These are phyloP conservation scores for Steinernema khuongi DNA, from an alignment of 1,140 invertebrate genomes.

Conservation along the genomic window DNA sequence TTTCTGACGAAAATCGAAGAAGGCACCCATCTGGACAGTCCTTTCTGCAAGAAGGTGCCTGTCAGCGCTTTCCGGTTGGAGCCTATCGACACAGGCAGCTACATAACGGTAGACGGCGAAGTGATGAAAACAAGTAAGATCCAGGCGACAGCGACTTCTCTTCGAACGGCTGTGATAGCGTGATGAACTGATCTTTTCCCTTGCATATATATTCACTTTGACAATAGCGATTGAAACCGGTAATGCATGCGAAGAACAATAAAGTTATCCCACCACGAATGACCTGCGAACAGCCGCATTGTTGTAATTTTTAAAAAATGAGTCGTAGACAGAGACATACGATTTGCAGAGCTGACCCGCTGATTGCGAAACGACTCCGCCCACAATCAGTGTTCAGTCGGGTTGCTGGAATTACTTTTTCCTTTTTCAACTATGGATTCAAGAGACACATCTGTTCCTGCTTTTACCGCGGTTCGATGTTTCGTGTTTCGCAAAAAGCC, in stretches of 20 bases:
- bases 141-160: constrained; percentile 14
- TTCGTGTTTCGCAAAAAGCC: too few relatives aligned
- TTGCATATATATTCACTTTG: too few relatives aligned
- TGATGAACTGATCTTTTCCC: too few relatives aligned
- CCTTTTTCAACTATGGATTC: too few relatives aligned
- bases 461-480: too few relatives aligned
- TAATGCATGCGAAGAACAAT: too few relatives aligned
- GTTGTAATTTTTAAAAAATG: not conserved
- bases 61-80: constrained; percentile 38
- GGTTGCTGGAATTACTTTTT: too few relatives aligned
- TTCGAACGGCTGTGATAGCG: constrained; percentile 13
- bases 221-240: too few relatives aligned
- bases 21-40: constrained; percentile 30
- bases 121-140: constrained; percentile 10
- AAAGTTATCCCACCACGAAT: not conserved
- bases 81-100: constrained; percentile 2
- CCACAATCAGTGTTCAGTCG: too few relatives aligned
- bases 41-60: constrained; percentile 26
- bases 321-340: not conserved
- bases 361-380: not conserved
- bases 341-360: not conserved
- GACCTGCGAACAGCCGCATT: not conserved
- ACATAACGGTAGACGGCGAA: constrained; percentile 1
- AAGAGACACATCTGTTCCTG: too few relatives aligned
- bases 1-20: constrained; percentile 34